Percentiles rank a stretch among this genome's conserved stretches.
Conservation (phyloP, 2,113 vertebrate species). For the Corythornis madagascariensis region DNA sequence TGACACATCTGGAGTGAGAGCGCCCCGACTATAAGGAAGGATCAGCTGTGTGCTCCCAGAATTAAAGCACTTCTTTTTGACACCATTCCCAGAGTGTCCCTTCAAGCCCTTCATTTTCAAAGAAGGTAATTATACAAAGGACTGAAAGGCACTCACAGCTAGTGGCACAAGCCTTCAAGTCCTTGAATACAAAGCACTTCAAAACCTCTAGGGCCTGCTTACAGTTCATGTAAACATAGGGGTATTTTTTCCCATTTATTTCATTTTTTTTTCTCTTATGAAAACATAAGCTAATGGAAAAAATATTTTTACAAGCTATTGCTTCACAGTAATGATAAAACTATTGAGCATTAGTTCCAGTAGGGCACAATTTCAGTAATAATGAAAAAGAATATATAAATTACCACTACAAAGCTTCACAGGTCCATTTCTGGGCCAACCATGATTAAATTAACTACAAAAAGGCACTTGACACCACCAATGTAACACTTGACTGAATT, state of each 20-base stretch:
- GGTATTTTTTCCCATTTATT: not conserved
- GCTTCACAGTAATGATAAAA: not conserved
- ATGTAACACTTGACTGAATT: not conserved
- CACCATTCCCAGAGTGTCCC: not conserved
- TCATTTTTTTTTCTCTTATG: not conserved
- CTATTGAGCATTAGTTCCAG: not conserved
- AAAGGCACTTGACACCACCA: constrained; percentile 9
- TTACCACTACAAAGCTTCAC: not conserved
- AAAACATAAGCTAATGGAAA: not conserved
- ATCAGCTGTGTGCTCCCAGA: not conserved
- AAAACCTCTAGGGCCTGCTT: not conserved
- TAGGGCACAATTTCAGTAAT: constrained; percentile 7
- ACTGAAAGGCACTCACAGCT: not conserved
- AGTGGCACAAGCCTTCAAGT: not conserved
- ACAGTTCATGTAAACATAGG: not conserved
- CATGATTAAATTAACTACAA: constrained; percentile 36
- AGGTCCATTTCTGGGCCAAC: constrained; percentile 18
- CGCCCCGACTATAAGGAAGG: not conserved
- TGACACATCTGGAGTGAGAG: not conserved
- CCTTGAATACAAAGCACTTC: not conserved
- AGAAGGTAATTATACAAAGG: not conserved
- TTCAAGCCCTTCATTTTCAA: not conserved
- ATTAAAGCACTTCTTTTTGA: not conserved
- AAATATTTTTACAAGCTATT: constrained; percentile 14
- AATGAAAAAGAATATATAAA: not conserved